A percentile compares a stretch with the other conserved stretches of the same genome.
Conservation (phyloP, 2,888 invertebrate genomes). For the Calliphora vomitoria region DNA sequence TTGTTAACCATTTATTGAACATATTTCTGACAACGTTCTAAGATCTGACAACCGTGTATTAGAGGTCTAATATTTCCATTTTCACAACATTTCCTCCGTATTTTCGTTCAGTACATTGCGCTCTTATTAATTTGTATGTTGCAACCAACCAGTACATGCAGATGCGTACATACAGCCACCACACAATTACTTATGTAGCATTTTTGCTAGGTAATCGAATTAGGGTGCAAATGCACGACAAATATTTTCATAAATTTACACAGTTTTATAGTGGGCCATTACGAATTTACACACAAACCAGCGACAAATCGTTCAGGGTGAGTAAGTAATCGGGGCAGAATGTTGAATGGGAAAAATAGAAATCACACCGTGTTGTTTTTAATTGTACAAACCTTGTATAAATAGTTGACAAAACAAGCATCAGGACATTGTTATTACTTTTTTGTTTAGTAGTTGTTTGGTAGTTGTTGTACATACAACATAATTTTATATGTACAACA, state of each 20-base stretch:
- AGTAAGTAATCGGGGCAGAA: conserved; percentile 47
- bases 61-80: too few species aligned
- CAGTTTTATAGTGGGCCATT: conserved; percentile 78
- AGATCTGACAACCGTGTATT: too few species aligned
- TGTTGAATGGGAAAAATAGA: background rate
- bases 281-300: conserved; percentile 50
- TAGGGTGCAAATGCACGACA: conserved; percentile 82
- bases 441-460: background rate
- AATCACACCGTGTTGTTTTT: conserved; percentile 68
- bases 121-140: too few species aligned
- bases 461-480: conserved; percentile 58
- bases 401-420: conserved; percentile 71
- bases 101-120: too few species aligned
- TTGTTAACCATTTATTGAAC: too few species aligned
- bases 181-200: conserved; percentile 15
- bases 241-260: conserved; percentile 82
- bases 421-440: conserved; percentile 45
- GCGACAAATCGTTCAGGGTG: conserved; percentile 69
- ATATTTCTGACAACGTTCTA: too few species aligned
- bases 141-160: too few species aligned
- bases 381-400: conserved; percentile 65
- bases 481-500: conserved; percentile 53
- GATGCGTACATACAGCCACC: background rate
- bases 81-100: too few species aligned
- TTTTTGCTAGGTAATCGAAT: conserved; percentile 67